Conservation (phyloP, 2,888 invertebrate species). For the Drosophila conformis region DNA sequence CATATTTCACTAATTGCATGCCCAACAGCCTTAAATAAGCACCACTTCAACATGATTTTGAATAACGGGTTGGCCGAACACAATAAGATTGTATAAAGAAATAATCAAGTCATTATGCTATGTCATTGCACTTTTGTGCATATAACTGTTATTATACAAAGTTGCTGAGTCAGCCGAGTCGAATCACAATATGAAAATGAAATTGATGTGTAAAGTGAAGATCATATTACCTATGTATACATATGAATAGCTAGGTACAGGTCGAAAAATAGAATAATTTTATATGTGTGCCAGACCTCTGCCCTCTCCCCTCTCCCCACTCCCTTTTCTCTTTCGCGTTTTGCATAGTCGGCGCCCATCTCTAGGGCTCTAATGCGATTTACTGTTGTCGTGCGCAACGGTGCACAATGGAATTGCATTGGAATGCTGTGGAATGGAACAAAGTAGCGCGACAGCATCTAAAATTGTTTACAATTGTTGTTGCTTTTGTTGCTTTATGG, state of each 20-base stretch:
- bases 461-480: conserved; percentile 54
- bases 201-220: background rate
- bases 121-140: background rate
- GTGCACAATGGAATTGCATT: conserved; percentile 18
- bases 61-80: background rate
- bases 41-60: background rate
- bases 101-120: background rate
- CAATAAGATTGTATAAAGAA: background rate
- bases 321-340: background rate
- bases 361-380: conserved; percentile 22
- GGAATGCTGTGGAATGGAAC: conserved; percentile 30
- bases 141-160: background rate
- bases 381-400: conserved; percentile 28
- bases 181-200: background rate
- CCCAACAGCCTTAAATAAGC: background rate
- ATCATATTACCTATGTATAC: background rate
- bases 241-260: background rate
- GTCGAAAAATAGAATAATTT: background rate
- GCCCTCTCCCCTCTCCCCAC: background rate
- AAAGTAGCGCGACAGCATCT: conserved; percentile 23
- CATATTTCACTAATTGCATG: background rate
- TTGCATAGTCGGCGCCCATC: conserved; percentile 6
- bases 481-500: conserved; percentile 40
- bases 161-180: background rate
- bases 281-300: background rate